Evolutionary conservation across 2,797 vertebrate genomes (phyloP).

Genomic region (Botia kubotai): DNA sequence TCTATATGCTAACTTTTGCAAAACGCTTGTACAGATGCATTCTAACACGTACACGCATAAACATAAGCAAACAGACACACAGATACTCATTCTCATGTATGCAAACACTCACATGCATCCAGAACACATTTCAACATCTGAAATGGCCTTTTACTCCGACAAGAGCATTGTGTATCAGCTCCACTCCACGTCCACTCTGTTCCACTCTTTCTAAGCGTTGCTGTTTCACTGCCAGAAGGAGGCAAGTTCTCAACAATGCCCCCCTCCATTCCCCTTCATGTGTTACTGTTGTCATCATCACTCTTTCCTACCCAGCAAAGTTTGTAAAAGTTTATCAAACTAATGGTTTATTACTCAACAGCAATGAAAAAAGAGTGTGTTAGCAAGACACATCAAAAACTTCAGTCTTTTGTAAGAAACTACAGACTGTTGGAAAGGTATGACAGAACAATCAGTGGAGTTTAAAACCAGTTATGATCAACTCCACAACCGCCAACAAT

Average conservation of each 20-base stretch:
- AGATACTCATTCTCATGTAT: slow-evolving; percentile 52
- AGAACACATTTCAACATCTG: slow-evolving; percentile 49
- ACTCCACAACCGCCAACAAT: neutral
- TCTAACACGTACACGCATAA: slow-evolving; percentile 6
- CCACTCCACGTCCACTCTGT: slow-evolving; percentile 69
- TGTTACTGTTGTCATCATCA: slow-evolving; percentile 55
- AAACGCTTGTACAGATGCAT: slow-evolving; percentile 42
- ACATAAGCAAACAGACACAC: neutral
- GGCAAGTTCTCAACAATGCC: slow-evolving; percentile 67
- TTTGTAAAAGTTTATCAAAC: slow-evolving; percentile 12
- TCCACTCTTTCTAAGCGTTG: slow-evolving; percentile 79
- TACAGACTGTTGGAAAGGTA: slow-evolving; percentile 51
- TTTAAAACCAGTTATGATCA: slow-evolving; percentile 37
- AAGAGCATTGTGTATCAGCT: slow-evolving; percentile 83
- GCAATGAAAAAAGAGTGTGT: neutral
- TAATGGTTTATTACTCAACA: slow-evolving; percentile 15
- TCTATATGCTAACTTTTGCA: slow-evolving; percentile 37
- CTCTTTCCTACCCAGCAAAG: neutral
- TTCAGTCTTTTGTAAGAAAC: slow-evolving; percentile 3
- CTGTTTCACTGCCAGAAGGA: slow-evolving; percentile 87
- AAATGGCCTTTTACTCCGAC: slow-evolving; percentile 86
- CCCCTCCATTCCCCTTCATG: slow-evolving; percentile 53
- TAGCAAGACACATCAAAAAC: neutral
- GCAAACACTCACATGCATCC: slow-evolving; percentile 51
- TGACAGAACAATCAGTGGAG: slow-evolving; percentile 15